phyloP scores from a whole-genome alignment of 1,140 invertebrate genomes.

The Saccostrea echinata region DNA sequence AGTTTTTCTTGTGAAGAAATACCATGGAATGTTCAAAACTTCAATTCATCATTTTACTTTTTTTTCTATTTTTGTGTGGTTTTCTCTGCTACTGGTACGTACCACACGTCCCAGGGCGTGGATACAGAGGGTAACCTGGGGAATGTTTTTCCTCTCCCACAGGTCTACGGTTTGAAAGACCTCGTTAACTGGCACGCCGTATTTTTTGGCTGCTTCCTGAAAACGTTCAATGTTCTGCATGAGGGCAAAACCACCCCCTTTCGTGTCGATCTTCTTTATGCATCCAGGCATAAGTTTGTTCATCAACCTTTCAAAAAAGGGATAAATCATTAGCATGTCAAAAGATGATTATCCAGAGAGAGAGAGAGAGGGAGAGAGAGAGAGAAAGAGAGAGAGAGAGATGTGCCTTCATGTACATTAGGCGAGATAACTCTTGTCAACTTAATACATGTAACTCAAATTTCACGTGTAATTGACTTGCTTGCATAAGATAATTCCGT shows the following conservation, averaged over 20 bases:
- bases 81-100: too few species aligned
- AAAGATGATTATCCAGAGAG: not conserved
- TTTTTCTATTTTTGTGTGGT: too few species aligned
- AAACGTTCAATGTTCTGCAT: slow-evolving; percentile 97
- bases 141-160: slow-evolving; percentile 95
- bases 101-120: slow-evolving; percentile 93
- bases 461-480: slow-evolving; percentile 62
- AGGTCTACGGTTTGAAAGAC: slow-evolving; percentile 97
- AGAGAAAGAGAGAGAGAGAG: too few species aligned
- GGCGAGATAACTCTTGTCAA: not conserved
- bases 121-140: slow-evolving; percentile 91
- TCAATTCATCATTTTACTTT: too few species aligned
- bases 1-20: too few species aligned
- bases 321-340: not conserved
- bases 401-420: too few species aligned
- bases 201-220: slow-evolving; percentile 89
- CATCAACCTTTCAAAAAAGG: slow-evolving; percentile 83
- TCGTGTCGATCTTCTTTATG: slow-evolving; percentile 91
- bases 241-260: slow-evolving; percentile 95
- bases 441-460: not conserved
- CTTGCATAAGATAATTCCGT: slow-evolving; percentile 94
- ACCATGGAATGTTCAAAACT: too few species aligned
- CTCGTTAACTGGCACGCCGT: slow-evolving; percentile 93
- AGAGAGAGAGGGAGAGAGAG: not conserved
- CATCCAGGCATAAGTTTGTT: slow-evolving; percentile 92